Percentiles rank a stretch among this genome's conserved stretches.
These are phyloP conservation scores for Takifugu rubripes DNA, from an alignment of 2,797 vertebrate species.

Conservation along the genomic window DNA sequence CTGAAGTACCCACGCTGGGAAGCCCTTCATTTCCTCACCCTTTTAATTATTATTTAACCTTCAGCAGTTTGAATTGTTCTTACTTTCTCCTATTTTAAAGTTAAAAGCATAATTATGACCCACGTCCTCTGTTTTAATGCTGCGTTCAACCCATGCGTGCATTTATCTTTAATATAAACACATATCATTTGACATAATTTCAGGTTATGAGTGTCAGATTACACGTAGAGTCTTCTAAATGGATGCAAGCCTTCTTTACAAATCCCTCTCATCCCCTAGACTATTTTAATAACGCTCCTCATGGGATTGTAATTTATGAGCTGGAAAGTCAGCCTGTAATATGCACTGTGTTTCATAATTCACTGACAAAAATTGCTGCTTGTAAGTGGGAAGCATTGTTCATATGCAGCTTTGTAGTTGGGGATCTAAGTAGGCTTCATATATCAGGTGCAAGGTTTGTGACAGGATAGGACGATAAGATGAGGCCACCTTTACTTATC, in stretches of 20 bases:
- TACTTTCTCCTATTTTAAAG: too few relatives aligned
- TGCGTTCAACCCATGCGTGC: background rate
- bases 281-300: conserved; percentile 33
- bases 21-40: too few relatives aligned
- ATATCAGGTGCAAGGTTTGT: conserved; percentile 58
- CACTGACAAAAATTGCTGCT: conserved; percentile 48
- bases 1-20: conserved; percentile 25
- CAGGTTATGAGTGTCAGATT: background rate
- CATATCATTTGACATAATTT: conserved; percentile 2
- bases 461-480: conserved; percentile 67
- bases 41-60: conserved; percentile 7
- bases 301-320: conserved; percentile 44
- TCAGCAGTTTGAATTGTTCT: too few relatives aligned
- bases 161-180: background rate
- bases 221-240: conserved; percentile 5
- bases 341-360: conserved; percentile 44
- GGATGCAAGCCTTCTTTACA: conserved; percentile 3
- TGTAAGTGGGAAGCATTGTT: conserved; percentile 46
- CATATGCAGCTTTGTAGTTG: conserved; percentile 39
- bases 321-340: conserved; percentile 30
- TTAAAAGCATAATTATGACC: too few relatives aligned
- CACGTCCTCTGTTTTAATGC: too few relatives aligned
- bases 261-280: conserved; percentile 19
- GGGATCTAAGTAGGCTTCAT: conserved; percentile 60
- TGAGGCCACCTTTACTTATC: conserved; percentile 69